Evolutionary conservation across 2,113 vertebrate genomes (phyloP).

Genomic region (Scalopus aquaticus): DNA sequence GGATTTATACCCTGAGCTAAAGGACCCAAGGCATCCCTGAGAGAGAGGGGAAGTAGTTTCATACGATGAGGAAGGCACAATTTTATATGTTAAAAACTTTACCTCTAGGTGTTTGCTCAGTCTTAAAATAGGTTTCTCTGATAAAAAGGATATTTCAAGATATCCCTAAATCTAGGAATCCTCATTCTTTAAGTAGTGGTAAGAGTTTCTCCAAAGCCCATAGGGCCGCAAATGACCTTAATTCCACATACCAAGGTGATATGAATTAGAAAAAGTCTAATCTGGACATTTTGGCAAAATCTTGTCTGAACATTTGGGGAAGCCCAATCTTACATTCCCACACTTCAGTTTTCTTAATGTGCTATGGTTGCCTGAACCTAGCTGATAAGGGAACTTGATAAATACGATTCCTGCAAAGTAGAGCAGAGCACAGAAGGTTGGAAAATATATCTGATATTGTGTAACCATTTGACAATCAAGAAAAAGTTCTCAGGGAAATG

Average conservation of each 20-base stretch:
- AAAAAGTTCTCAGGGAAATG: not conserved
- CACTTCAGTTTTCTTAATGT: not conserved
- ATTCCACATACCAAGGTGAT: not conserved
- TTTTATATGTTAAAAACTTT: not conserved
- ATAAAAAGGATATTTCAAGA: not conserved
- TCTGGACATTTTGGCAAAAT: not conserved
- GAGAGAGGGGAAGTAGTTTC: not conserved
- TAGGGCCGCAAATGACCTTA: not conserved
- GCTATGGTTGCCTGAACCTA: not conserved
- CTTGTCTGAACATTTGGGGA: not conserved
- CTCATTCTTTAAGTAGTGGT: not conserved
- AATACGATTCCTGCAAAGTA: not conserved
- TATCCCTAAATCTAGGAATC: not conserved
- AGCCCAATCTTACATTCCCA: not conserved
- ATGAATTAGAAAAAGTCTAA: not conserved
- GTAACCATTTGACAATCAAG: not conserved
- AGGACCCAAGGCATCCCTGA: not conserved
- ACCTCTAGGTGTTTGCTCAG: not conserved
- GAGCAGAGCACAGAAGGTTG: not conserved
- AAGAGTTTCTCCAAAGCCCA: not conserved
- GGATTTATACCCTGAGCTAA: not conserved
- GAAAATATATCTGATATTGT: not conserved
- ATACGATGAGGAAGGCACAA: not conserved
- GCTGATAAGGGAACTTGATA: not conserved
- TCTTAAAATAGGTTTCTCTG: not conserved